These are phyloP conservation scores for Julus scanicus DNA, from an alignment of 2,888 invertebrate genomes.

Conservation along the genomic window DNA sequence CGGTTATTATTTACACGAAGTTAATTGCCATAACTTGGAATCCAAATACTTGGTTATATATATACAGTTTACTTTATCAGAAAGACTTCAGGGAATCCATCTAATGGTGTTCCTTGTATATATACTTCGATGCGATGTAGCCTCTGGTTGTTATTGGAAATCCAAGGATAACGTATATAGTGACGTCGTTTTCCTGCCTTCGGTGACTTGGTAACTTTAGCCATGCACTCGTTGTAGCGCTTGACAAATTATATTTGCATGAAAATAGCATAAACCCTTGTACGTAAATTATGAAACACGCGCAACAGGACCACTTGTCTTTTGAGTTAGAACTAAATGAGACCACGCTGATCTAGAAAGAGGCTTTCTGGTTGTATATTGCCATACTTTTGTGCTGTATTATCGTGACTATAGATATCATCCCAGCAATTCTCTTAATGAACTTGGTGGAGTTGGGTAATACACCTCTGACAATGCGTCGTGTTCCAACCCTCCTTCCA, in stretches of 20 bases:
- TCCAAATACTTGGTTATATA: too few species aligned
- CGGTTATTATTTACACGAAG: too few species aligned
- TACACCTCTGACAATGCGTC: neutral
- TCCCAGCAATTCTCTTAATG: constrained; percentile 25
- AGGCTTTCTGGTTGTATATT: neutral
- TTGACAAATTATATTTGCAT: constrained; percentile 27
- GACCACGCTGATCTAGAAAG: neutral
- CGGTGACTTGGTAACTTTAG: neutral
- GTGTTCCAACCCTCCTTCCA: neutral
- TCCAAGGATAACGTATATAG: neutral
- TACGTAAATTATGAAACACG: neutral
- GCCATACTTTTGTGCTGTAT: neutral
- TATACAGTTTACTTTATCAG: too few species aligned
- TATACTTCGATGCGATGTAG: neutral
- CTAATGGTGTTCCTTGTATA: too few species aligned
- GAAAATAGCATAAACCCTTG: neutral
- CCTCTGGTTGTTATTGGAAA: neutral
- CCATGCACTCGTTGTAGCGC: neutral
- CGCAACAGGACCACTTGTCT: neutral
- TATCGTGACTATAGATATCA: neutral
- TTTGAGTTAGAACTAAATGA: neutral
- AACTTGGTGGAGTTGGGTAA: neutral
- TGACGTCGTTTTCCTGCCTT: neutral
- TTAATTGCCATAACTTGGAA: too few species aligned
- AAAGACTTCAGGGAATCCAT: too few species aligned